Conservation (phyloP, 2,888 invertebrate genomes). For the Dicyrtomina minuta region DNA sequence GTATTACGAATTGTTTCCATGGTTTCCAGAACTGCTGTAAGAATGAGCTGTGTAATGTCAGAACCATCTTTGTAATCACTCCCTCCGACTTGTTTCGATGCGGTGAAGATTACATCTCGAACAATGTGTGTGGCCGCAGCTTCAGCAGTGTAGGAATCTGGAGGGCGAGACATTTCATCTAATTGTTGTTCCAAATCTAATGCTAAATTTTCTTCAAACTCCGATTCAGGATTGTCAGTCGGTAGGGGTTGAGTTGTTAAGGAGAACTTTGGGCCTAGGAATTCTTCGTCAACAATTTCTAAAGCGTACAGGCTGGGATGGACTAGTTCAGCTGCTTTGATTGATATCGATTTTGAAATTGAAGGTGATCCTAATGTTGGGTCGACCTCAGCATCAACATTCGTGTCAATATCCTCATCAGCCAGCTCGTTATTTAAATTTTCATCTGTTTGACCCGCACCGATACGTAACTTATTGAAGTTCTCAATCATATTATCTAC, state of each 20-base stretch:
- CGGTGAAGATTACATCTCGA: constrained; percentile 1
- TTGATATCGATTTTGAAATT: no score
- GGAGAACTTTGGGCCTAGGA: not conserved
- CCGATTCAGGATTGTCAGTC: not conserved
- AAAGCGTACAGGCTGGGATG: constrained; percentile 25
- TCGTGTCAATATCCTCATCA: no score
- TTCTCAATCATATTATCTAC: constrained; percentile 1
- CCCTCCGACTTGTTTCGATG: constrained; percentile 9
- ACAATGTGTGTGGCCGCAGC: constrained; percentile 13
- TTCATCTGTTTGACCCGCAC: not conserved
- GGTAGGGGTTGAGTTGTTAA: no score
- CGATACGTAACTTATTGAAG: not conserved
- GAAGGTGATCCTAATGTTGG: no score
- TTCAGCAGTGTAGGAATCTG: constrained; percentile 17
- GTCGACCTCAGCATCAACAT: not conserved
- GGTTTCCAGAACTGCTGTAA: constrained; percentile 41
- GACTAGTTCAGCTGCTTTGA: not conserved
- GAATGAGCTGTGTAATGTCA: constrained; percentile 42
- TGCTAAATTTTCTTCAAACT: not conserved
- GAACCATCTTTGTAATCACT: constrained; percentile 36
- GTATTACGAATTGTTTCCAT: constrained; percentile 13
- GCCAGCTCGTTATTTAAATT: not conserved
- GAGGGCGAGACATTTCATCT: not conserved
- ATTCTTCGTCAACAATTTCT: constrained; percentile 3
- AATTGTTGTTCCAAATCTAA: not conserved